Percentiles rank a stretch among this genome's conserved stretches.
These are phyloP conservation scores for Riparia riparia DNA, from an alignment of 2,113 vertebrate species.

Conservation along the genomic window DNA sequence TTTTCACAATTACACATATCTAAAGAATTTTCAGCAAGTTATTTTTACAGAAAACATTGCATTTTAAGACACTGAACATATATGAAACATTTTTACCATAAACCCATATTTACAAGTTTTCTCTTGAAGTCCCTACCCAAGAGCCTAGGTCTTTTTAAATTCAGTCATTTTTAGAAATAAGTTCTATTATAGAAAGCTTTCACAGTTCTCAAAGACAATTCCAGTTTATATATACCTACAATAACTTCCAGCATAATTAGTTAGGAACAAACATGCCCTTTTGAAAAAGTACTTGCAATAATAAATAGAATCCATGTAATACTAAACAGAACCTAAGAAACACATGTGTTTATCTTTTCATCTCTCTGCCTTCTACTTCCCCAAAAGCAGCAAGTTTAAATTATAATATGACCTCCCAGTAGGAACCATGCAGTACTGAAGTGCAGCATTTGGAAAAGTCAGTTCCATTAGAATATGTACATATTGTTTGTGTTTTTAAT, in stretches of 20 bases:
- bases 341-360: neutral
- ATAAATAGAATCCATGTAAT: neutral
- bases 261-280: conserved; percentile 18
- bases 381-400: conserved; percentile 55
- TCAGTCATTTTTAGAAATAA: conserved; percentile 24
- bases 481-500: conserved; percentile 37
- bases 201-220: conserved; percentile 24
- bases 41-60: conserved; percentile 53
- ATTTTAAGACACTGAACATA: conserved; percentile 9
- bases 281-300: conserved; percentile 28
- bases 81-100: conserved; percentile 45
- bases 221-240: conserved; percentile 19
- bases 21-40: conserved; percentile 8
- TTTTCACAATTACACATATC: neutral
- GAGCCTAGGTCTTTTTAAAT: neutral
- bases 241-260: neutral
- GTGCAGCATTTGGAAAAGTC: conserved; percentile 22
- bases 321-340: neutral
- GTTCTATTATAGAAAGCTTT: neutral
- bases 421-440: neutral
- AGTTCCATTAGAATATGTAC: conserved; percentile 57
- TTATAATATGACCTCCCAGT: conserved; percentile 31
- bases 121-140: conserved; percentile 21
- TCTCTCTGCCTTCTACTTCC: neutral
- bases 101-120: conserved; percentile 62